Evolutionary conservation across 2,797 vertebrate genomes (phyloP).

Genomic region (Diplodus puntazzo): DNA sequence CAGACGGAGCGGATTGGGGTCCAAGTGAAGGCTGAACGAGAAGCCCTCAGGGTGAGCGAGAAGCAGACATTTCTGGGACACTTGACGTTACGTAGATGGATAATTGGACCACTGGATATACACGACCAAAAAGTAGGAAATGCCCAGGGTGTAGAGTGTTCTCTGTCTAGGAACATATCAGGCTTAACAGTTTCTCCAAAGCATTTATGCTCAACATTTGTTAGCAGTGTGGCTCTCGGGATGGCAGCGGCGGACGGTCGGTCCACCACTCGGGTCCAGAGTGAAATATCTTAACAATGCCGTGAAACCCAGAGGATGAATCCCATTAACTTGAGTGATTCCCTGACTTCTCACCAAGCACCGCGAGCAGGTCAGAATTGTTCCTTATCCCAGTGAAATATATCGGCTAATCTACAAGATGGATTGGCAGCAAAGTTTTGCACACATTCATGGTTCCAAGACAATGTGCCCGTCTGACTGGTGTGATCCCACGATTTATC

Average conservation of each 20-base stretch:
- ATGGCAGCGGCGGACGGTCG: not conserved
- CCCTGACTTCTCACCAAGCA: not conserved
- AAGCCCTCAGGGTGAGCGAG: constrained; percentile 57
- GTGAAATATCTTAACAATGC: constrained; percentile 23
- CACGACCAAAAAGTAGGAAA: constrained; percentile 59
- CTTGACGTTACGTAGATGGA: constrained; percentile 68
- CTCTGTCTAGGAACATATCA: constrained; percentile 64
- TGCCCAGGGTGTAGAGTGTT: constrained; percentile 53
- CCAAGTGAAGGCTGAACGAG: constrained; percentile 46
- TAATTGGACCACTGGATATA: constrained; percentile 75
- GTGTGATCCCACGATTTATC: too few species aligned
- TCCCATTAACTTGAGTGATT: not conserved
- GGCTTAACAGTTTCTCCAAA: constrained; percentile 54
- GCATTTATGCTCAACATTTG: constrained; percentile 60
- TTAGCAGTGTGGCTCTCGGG: constrained; percentile 2
- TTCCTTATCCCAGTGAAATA: not conserved
- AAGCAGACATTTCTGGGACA: constrained; percentile 77
- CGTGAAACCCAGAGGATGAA: constrained; percentile 13
- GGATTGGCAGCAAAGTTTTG: not conserved
- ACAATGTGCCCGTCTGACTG: not conserved
- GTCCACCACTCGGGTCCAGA: constrained; percentile 1
- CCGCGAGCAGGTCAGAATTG: not conserved
- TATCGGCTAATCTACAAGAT: not conserved
- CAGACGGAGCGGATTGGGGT: constrained; percentile 63
- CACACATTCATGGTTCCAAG: not conserved